Conservation (phyloP, 1,140 invertebrate genomes). For the Leptoteleia sp. region DNA sequence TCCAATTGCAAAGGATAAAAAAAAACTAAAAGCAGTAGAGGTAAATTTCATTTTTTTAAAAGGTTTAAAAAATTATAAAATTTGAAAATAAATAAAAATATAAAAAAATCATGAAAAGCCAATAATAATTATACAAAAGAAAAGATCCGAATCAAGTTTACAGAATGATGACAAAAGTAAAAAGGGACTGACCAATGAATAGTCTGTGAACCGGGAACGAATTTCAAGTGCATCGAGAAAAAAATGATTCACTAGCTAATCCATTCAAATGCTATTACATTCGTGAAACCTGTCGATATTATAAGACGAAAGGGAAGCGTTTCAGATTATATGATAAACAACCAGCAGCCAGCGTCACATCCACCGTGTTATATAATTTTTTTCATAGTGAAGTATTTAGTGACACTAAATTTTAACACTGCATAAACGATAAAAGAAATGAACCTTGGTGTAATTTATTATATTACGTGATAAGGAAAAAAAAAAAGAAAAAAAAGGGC, state of each 20-base stretch:
- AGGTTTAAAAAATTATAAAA: too few relatives aligned
- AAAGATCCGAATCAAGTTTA: slow-evolving; percentile 30
- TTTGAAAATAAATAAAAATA: slow-evolving; percentile 5
- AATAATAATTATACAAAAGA: slow-evolving; percentile 12
- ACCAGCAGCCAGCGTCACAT: slow-evolving; percentile 78
- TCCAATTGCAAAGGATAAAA: not conserved
- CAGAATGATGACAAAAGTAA: slow-evolving; percentile 35
- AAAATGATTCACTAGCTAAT: slow-evolving; percentile 38
- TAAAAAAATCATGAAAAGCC: too few relatives aligned
- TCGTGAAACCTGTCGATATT: slow-evolving; percentile 33
- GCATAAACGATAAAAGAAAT: slow-evolving; percentile 67
- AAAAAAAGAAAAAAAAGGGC: slow-evolving; percentile 52
- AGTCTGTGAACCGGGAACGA: slow-evolving; percentile 49
- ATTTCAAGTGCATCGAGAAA: slow-evolving; percentile 30
- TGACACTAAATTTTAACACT: slow-evolving; percentile 72
- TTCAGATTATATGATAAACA: slow-evolving; percentile 67
- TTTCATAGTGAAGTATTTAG: slow-evolving; percentile 72
- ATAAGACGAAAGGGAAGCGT: slow-evolving; percentile 8
- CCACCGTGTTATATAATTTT: slow-evolving; percentile 71
- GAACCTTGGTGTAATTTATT: slow-evolving; percentile 78
- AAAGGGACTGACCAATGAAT: slow-evolving; percentile 63
- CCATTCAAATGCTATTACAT: slow-evolving; percentile 54
- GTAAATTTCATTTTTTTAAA: too few relatives aligned
- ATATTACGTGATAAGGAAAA: slow-evolving; percentile 39
- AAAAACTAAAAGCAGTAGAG: slow-evolving; percentile 1